Conservation (phyloP, 2,888 invertebrate species). For the Polietes domitor region DNA sequence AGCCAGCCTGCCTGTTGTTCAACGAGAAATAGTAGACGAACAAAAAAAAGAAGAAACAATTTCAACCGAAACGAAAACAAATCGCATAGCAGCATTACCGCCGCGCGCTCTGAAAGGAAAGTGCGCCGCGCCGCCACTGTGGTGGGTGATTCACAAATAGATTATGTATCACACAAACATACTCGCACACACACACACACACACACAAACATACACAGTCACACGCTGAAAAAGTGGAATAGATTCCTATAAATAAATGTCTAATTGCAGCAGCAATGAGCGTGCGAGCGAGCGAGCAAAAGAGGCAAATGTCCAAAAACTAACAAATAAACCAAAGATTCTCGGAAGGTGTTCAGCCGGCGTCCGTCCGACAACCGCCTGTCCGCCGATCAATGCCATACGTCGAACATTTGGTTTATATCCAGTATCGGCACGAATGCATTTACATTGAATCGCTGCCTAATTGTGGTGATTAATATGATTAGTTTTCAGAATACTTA, state of each 20-base stretch:
- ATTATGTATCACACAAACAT: conserved; percentile 57
- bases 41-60: conserved; percentile 45
- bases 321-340: conserved; percentile 4
- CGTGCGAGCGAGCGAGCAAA: too few relatives aligned
- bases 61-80: conserved; percentile 14
- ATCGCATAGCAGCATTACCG: conserved; percentile 45
- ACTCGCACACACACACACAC: conserved; percentile 11
- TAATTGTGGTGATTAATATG: neutral
- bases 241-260: conserved; percentile 40
- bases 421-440: conserved; percentile 9
- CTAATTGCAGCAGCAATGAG: conserved; percentile 23
- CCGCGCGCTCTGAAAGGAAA: conserved; percentile 54
- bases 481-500: neutral
- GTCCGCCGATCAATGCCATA: conserved; percentile 27
- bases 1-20: conserved; percentile 25
- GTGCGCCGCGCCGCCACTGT: conserved; percentile 57
- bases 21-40: conserved; percentile 59
- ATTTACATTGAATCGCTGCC: conserved; percentile 9
- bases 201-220: neutral
- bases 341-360: conserved; percentile 33
- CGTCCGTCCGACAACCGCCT: conserved; percentile 2
- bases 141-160: conserved; percentile 66
- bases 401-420: conserved; percentile 25
- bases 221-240: conserved; percentile 16
- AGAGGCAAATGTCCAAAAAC: conserved; percentile 25